Evolutionary conservation across 2,113 vertebrate genomes (phyloP).

Genomic region (Nettapus auritus): DNA sequence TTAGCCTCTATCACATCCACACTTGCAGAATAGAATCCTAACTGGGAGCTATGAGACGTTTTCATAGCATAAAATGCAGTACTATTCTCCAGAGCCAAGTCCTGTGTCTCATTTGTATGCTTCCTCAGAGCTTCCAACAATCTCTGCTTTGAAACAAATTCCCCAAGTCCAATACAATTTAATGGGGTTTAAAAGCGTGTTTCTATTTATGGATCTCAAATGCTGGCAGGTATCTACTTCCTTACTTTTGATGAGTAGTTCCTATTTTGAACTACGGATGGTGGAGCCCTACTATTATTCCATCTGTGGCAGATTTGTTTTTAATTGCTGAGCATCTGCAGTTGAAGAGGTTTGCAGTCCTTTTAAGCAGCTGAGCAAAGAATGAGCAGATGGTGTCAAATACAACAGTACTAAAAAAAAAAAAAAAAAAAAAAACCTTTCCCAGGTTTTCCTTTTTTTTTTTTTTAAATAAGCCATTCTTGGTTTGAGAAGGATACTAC

Average conservation of each 20-base stretch:
- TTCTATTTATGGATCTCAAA: slow-evolving; percentile 47
- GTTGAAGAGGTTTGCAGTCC: slow-evolving; percentile 44
- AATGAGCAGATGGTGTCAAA: slow-evolving; percentile 64
- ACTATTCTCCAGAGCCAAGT: neutral
- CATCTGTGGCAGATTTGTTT: slow-evolving; percentile 63
- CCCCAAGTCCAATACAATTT: neutral
- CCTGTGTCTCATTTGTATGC: neutral
- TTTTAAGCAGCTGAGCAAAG: slow-evolving; percentile 62
- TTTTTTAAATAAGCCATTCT: neutral
- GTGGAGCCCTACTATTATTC: slow-evolving; percentile 47
- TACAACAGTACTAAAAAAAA: neutral
- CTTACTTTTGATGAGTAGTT: slow-evolving; percentile 25
- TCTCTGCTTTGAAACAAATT: slow-evolving; percentile 39
- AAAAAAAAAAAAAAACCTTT: neutral
- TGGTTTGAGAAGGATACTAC: neutral
- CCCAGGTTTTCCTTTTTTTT: neutral
- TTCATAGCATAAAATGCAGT: neutral
- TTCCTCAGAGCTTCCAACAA: neutral
- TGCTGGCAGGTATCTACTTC: slow-evolving; percentile 50
- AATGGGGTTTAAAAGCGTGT: slow-evolving; percentile 29
- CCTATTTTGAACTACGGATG: slow-evolving; percentile 16
- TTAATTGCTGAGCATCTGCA: slow-evolving; percentile 66
- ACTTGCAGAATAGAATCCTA: neutral
- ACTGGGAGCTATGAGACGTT: neutral
- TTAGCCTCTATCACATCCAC: neutral